Evolutionary conservation across 1,140 invertebrate species (phyloP).

Genomic region (Meloidogyne exigua): DNA sequence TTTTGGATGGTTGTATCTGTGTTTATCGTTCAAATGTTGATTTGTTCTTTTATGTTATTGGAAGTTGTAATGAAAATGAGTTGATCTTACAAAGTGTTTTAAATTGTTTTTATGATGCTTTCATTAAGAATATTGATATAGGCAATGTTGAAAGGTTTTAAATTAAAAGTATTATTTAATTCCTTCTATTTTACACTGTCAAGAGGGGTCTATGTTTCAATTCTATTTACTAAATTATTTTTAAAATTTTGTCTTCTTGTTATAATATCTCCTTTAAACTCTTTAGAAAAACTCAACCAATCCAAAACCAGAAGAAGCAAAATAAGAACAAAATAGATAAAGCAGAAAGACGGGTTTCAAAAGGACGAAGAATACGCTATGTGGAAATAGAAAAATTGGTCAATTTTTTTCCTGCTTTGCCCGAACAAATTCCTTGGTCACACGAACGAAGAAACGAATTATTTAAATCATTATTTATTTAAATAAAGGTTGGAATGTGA

Average conservation of each 20-base stretch:
- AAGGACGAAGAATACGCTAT: conserved; percentile 74
- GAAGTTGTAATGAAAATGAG: conserved; percentile 90
- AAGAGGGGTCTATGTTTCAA: too few relatives aligned
- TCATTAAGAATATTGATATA: conserved; percentile 92
- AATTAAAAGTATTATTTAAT: too few relatives aligned
- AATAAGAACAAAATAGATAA: conserved; percentile 80
- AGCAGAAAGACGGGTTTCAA: conserved; percentile 66
- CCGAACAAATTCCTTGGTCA: conserved; percentile 52
- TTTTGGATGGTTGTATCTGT: conserved; percentile 94
- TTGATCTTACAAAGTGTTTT: conserved; percentile 88
- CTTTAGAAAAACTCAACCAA: background rate
- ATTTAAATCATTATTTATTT: conserved; percentile 58
- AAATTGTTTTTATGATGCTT: conserved; percentile 89
- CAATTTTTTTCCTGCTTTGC: conserved; percentile 71
- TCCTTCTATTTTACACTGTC: too few relatives aligned
- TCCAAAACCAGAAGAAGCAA: conserved; percentile 69
- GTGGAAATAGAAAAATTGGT: conserved; percentile 84
- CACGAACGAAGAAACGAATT: conserved; percentile 59
- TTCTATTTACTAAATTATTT: too few relatives aligned
- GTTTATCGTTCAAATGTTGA: conserved; percentile 96
- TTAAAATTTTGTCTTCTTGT: too few relatives aligned
- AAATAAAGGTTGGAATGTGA: background rate
- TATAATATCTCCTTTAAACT: background rate
- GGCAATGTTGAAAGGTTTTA: conserved; percentile 47
- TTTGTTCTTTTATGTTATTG: conserved; percentile 98